Percentiles rank a stretch among this genome's conserved stretches.
These are phyloP conservation scores for Rhagophthalmus giganteus DNA, from an alignment of 2,888 invertebrate species.

Conservation along the genomic window DNA sequence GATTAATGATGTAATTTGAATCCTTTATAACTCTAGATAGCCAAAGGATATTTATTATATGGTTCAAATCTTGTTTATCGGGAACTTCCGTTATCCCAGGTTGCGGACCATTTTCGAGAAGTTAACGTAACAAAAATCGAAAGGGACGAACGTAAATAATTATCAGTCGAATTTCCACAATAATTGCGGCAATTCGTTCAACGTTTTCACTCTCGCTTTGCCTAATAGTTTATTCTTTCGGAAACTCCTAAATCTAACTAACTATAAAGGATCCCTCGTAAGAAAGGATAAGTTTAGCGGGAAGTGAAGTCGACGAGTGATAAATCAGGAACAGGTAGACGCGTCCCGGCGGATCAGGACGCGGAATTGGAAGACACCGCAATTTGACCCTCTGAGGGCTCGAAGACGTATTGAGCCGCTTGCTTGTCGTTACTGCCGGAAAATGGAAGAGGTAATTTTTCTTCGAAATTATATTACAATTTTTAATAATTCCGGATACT, in stretches of 20 bases:
- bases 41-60: constrained; percentile 23
- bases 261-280: constrained; percentile 54
- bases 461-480: no score
- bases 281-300: constrained; percentile 52
- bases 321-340: constrained; percentile 56
- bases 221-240: constrained; percentile 52
- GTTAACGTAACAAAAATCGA: constrained; percentile 7
- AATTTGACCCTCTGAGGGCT: constrained; percentile 47
- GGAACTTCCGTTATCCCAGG: constrained; percentile 5
- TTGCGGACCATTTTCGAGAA: no score
- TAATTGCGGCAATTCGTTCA: constrained; percentile 36
- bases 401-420: constrained; percentile 50
- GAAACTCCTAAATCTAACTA: constrained; percentile 53
- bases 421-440: constrained; percentile 32
- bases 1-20: constrained; percentile 55
- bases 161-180: no score
- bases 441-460: no score
- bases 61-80: constrained; percentile 21
- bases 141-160: no score
- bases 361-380: constrained; percentile 51
- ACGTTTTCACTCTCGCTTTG: constrained; percentile 33
- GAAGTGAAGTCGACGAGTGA: constrained; percentile 55
- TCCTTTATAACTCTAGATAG: constrained; percentile 45
- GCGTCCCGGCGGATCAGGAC: constrained; percentile 52
- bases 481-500: no score